Evolutionary conservation across 1,140 invertebrate species (phyloP).

Genomic region (Penaeus vannamei): DNA sequence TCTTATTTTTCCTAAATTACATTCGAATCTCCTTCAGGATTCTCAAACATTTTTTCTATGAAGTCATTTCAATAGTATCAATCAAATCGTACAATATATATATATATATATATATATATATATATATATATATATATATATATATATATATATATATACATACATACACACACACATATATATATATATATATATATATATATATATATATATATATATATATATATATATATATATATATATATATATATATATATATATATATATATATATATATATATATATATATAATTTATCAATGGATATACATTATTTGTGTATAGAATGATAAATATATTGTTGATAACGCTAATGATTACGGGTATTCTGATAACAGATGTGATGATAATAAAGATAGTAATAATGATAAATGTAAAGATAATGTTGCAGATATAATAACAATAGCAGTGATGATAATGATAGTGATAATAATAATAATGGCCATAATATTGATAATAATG

Average conservation of each 20-base stretch:
- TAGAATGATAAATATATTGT: neutral
- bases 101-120: neutral
- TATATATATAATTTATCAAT: neutral
- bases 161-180: constrained; percentile 16
- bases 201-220: constrained; percentile 16
- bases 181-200: constrained; percentile 16
- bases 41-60: neutral
- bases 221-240: constrained; percentile 16
- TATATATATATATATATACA: constrained; percentile 16
- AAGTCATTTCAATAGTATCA: neutral
- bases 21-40: neutral
- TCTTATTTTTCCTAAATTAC: too few species aligned
- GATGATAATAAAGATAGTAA: too few species aligned
- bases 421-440: too few species aligned
- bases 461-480: too few species aligned
- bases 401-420: too few species aligned
- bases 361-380: neutral
- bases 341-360: neutral
- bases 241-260: constrained; percentile 16
- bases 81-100: neutral
- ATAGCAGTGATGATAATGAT: too few species aligned
- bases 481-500: too few species aligned
- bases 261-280: constrained; percentile 16
- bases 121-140: constrained; percentile 16
- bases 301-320: neutral